Conservation (phyloP, 2,113 vertebrate genomes). For the Odobenus rosmarus region DNA sequence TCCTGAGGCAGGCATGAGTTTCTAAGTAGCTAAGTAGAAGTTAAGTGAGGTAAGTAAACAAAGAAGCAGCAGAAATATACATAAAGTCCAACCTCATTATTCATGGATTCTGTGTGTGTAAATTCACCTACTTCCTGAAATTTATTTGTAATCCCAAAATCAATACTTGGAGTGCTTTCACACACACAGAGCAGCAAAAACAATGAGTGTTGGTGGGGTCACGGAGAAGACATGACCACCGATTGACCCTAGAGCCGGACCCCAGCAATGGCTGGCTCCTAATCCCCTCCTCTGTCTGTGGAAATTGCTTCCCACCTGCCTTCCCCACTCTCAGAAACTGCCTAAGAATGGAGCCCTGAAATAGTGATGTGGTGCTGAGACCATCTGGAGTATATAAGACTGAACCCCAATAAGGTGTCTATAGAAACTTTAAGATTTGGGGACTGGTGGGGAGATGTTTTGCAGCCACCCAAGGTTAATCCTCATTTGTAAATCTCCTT, state of each 20-base stretch:
- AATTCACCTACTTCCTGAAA: not conserved
- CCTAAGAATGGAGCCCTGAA: not conserved
- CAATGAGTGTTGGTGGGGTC: not conserved
- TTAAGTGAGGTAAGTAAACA: not conserved
- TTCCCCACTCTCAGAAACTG: not conserved
- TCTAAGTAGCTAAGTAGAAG: not conserved
- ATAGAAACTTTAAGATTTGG: not conserved
- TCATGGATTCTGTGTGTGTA: not conserved
- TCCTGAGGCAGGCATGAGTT: not conserved
- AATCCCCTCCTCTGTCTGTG: not conserved
- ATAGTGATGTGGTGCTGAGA: not conserved
- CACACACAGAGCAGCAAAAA: fast-evolving
- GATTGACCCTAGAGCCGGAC: not conserved
- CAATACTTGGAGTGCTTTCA: not conserved
- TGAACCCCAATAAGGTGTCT: not conserved
- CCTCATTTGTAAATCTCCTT: not conserved
- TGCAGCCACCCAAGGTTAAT: not conserved
- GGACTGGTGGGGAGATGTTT: too few species aligned
- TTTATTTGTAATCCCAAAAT: not conserved
- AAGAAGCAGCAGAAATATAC: not conserved
- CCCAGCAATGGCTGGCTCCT: not conserved
- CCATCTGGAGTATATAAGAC: not conserved
- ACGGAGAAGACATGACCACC: not conserved
- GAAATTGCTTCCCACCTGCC: not conserved
- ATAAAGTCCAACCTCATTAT: not conserved